Evolutionary conservation across 2,888 invertebrate genomes (phyloP).

Genomic region (Catocala nupta): DNA sequence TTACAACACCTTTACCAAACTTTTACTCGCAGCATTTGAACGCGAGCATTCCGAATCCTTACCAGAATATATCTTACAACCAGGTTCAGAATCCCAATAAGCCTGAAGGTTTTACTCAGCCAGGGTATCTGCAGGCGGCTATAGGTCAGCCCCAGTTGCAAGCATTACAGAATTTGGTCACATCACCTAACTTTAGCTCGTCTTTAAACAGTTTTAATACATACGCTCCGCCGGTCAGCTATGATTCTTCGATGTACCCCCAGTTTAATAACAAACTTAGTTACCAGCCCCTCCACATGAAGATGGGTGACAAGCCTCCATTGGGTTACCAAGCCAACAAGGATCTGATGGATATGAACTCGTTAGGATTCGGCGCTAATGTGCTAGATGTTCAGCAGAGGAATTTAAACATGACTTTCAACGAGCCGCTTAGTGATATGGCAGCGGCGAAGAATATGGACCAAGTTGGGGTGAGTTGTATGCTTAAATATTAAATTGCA

Average conservation of each 20-base stretch:
- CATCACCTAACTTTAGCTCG: constrained; percentile 74
- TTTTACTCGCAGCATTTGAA: constrained; percentile 66
- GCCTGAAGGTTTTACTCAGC: constrained; percentile 56
- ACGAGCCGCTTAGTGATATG: constrained; percentile 58
- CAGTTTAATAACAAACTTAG: constrained; percentile 71
- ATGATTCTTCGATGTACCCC: constrained; percentile 80
- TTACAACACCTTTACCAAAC: constrained; percentile 58
- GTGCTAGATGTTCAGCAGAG: constrained; percentile 65
- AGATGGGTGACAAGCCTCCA: constrained; percentile 64
- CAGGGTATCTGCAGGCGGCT: constrained; percentile 64
- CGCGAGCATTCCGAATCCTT: constrained; percentile 62
- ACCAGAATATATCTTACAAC: constrained; percentile 61
- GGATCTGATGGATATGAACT: constrained; percentile 63
- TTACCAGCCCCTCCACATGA: constrained; percentile 69
- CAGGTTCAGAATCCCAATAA: constrained; percentile 60
- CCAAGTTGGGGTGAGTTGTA: constrained; percentile 61
- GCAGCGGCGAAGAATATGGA: constrained; percentile 62
- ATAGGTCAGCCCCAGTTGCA: constrained; percentile 75
- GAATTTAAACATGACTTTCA: constrained; percentile 61
- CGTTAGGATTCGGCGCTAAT: constrained; percentile 61
- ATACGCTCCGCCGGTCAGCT: constrained; percentile 67
- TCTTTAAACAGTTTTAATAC: constrained; percentile 69
- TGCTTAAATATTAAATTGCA: not conserved
- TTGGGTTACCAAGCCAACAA: constrained; percentile 59
- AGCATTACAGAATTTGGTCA: constrained; percentile 68